These are phyloP conservation scores for Brachionus rotundiformis DNA, from an alignment of 1,140 invertebrate species.

Conservation along the genomic window DNA sequence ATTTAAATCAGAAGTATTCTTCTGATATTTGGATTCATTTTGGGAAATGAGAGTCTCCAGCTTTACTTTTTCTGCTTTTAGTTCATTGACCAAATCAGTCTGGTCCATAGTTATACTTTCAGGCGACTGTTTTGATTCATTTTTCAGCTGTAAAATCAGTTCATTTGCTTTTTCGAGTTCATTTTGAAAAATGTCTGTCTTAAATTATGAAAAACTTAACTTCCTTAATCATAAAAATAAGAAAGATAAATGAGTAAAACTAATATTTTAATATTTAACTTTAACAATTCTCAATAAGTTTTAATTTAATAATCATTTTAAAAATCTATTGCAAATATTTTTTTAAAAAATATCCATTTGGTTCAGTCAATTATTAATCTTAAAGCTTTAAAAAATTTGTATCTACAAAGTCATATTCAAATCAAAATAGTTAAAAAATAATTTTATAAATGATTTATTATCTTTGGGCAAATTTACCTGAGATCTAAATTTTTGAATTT, in stretches of 20 bases:
- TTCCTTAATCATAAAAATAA: not conserved
- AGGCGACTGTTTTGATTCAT: not conserved
- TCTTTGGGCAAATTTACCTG: not conserved
- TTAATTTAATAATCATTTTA: too few relatives aligned
- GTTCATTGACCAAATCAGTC: not conserved
- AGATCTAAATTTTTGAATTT: not conserved
- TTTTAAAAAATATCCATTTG: too few relatives aligned
- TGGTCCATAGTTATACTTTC: not conserved
- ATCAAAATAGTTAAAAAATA: too few relatives aligned
- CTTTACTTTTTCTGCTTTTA: not conserved
- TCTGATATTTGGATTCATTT: not conserved
- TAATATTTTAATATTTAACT: too few relatives aligned
- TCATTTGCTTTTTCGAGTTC: constrained; percentile 30
- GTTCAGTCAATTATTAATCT: too few relatives aligned
- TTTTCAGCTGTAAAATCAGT: not conserved
- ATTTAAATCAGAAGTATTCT: not conserved
- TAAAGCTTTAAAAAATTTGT: too few relatives aligned
- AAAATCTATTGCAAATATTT: too few relatives aligned
- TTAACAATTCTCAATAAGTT: too few relatives aligned
- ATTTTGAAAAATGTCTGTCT: not conserved
- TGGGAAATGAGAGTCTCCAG: not conserved
- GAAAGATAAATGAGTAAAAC: too few relatives aligned
- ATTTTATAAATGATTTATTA: too few relatives aligned
- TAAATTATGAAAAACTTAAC: not conserved
- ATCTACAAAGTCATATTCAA: too few relatives aligned